Evolutionary conservation across 2,888 invertebrate genomes (phyloP).

Genomic region (Antheraea assamensis): DNA sequence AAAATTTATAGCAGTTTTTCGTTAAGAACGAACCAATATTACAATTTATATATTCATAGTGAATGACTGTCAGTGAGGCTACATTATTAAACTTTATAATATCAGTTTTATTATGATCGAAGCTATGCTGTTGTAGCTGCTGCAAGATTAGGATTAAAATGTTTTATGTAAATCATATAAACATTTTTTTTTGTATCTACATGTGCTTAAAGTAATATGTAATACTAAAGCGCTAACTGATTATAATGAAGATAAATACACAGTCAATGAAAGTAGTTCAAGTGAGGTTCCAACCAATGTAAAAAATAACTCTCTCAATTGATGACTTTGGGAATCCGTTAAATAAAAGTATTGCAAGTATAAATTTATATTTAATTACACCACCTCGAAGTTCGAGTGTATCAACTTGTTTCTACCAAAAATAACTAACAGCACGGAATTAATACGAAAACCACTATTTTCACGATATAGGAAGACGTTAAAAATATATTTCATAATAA

Average conservation of each 20-base stretch:
- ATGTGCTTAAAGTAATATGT: background rate
- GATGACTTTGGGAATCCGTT: slow-evolving; percentile 7
- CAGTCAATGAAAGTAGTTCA: background rate
- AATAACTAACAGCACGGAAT: slow-evolving; percentile 2
- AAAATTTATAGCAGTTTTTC: too few species aligned
- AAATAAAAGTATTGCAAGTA: slow-evolving; percentile 17
- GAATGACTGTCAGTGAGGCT: background rate
- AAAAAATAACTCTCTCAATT: background rate
- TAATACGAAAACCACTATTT: slow-evolving; percentile 9
- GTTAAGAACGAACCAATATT: too few species aligned
- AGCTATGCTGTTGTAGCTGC: background rate
- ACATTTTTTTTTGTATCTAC: background rate
- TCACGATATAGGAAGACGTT: slow-evolving; percentile 8
- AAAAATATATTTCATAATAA: slow-evolving; percentile 28
- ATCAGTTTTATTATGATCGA: background rate
- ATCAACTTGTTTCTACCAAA: slow-evolving; percentile 21
- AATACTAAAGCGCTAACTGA: background rate
- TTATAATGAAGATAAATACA: background rate
- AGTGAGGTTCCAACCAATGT: background rate
- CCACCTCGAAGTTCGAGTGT: slow-evolving; percentile 31
- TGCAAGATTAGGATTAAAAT: background rate
- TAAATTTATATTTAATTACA: slow-evolving; percentile 31
- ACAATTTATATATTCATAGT: too few species aligned
- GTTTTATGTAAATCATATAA: background rate
- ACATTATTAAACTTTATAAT: background rate